phyloP scores from a whole-genome alignment of 2,797 vertebrate genomes.

The Lepus townsendii region DNA sequence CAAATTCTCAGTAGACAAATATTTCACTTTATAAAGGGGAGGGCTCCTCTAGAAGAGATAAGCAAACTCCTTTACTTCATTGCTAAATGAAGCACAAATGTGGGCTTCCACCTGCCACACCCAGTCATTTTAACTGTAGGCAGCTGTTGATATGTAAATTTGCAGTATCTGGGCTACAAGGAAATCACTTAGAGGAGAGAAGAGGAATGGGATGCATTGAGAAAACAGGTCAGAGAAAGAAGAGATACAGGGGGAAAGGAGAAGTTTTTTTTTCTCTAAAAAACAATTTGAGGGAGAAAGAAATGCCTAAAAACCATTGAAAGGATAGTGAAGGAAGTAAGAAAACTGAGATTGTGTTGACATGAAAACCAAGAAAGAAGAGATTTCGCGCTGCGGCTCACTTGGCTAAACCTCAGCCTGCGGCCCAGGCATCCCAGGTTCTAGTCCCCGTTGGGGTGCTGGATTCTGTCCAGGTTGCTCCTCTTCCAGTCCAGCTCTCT shows the following conservation, averaged over 20 bases:
- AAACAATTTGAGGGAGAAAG: background rate
- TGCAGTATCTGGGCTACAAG: background rate
- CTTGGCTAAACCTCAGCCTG: too few relatives aligned
- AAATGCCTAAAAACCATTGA: background rate
- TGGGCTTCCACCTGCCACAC: background rate
- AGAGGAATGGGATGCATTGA: background rate
- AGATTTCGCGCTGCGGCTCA: background rate
- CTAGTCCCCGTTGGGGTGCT: too few relatives aligned
- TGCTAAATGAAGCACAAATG: background rate
- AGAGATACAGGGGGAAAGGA: background rate
- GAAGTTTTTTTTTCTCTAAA: background rate
- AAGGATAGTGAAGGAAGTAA: background rate
- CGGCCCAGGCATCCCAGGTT: too few relatives aligned
- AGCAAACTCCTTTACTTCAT: background rate
- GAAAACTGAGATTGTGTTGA: background rate
- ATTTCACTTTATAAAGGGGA: background rate
- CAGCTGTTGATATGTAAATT: background rate
- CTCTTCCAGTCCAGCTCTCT: too few relatives aligned
- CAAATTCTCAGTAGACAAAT: background rate
- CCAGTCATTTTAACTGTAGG: background rate
- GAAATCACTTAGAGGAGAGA: background rate
- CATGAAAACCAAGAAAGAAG: background rate
- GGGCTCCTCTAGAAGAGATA: background rate
- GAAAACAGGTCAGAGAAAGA: background rate
- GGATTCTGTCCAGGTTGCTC: too few relatives aligned